phyloP scores from a whole-genome alignment of 2,113 vertebrate genomes.

The Hippocampus abdominalis region DNA sequence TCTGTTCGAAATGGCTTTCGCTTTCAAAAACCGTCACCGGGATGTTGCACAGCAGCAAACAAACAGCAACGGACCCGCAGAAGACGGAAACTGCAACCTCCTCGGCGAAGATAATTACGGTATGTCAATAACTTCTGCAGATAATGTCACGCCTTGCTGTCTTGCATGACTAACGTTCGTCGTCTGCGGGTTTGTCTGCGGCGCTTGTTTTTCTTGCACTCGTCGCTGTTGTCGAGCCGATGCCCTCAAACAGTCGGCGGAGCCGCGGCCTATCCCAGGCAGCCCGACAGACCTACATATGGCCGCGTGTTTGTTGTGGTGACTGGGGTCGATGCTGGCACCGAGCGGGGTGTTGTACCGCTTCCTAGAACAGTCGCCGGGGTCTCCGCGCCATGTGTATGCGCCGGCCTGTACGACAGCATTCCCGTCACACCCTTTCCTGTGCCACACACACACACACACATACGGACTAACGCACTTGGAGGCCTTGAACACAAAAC shows the following conservation, averaged over 20 bases:
- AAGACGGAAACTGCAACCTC: neutral
- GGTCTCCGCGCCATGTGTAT: conserved; percentile 44
- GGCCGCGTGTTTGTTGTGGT: conserved; percentile 63
- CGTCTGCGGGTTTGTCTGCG: conserved; percentile 30
- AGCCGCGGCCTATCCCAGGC: conserved; percentile 39
- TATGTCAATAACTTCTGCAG: conserved; percentile 28
- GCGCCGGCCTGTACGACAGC: conserved; percentile 41
- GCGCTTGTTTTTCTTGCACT: conserved; percentile 31
- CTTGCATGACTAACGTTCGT: conserved; percentile 8
- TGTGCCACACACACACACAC: conserved; percentile 44
- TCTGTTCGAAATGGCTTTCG: neutral
- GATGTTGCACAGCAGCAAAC: neutral
- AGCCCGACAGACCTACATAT: conserved; percentile 51
- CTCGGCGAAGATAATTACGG: conserved; percentile 18
- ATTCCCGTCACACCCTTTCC: conserved; percentile 56
- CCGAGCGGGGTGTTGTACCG: conserved; percentile 54
- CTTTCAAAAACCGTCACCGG: neutral
- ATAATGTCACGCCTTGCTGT: neutral
- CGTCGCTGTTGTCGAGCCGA: conserved; percentile 10
- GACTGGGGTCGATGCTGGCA: conserved; percentile 37
- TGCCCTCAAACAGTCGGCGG: conserved; percentile 46
- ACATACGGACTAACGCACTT: conserved; percentile 20
- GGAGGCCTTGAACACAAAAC: conserved; percentile 26
- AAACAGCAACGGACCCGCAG: neutral
- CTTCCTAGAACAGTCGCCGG: conserved; percentile 52